Percentiles rank a stretch among this genome's conserved stretches.
Evolutionary conservation across 2,888 invertebrate species (phyloP).

Genomic region (Thymelicus sylvestris): DNA sequence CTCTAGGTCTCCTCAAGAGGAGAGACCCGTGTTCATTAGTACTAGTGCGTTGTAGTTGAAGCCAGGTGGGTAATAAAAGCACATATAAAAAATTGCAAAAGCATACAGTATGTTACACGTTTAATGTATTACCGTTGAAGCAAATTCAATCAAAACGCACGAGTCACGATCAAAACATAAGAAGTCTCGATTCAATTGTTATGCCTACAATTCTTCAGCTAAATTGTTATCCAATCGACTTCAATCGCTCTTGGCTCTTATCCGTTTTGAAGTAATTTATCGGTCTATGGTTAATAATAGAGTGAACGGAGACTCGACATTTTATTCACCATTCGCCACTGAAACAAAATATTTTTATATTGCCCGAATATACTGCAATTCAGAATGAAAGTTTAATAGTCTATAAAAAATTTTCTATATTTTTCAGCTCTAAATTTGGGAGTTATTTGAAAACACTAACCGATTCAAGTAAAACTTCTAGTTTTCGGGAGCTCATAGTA

Average conservation of each 20-base stretch:
- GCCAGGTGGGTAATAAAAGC: too few species aligned
- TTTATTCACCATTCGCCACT: conserved; percentile 32
- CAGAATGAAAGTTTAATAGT: neutral
- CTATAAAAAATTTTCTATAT: too few species aligned
- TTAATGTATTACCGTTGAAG: neutral
- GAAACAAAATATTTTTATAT: conserved; percentile 24
- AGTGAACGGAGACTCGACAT: conserved; percentile 31
- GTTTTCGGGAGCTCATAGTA: too few species aligned
- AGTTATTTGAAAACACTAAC: too few species aligned
- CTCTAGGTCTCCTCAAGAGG: too few species aligned
- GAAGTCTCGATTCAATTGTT: conserved; percentile 11
- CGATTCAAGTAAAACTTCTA: too few species aligned
- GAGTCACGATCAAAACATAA: neutral
- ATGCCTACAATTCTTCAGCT: conserved; percentile 15
- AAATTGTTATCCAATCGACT: conserved; percentile 33
- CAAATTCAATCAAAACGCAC: neutral
- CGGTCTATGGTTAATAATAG: conserved; percentile 34
- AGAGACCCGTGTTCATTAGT: too few species aligned
- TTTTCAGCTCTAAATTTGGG: too few species aligned
- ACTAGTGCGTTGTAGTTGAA: too few species aligned
- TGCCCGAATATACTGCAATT: conserved; percentile 2
- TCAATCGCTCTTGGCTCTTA: conserved; percentile 37
- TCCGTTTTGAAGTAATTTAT: conserved; percentile 35
- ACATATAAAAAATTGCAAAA: too few species aligned
- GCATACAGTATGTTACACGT: too few species aligned